phyloP scores from a whole-genome alignment of 2,888 invertebrate genomes.

The Cloeon dipterum region DNA sequence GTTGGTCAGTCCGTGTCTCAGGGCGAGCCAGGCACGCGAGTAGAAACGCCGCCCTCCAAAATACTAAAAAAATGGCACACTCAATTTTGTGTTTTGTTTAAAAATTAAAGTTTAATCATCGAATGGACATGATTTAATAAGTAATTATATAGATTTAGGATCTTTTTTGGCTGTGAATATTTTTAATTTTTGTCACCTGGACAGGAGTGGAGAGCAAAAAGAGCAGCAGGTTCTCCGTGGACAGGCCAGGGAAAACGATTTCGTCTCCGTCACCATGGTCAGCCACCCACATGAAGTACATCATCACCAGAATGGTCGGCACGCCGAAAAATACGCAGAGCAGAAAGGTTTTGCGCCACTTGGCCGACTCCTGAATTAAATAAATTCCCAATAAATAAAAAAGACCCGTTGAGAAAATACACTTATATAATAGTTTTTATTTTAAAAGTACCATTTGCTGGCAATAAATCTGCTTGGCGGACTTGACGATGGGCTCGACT shows the following conservation, averaged over 20 bases:
- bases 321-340: slow-evolving; percentile 82
- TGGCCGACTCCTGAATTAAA: slow-evolving; percentile 59
- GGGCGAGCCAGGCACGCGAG: slow-evolving; percentile 73
- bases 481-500: slow-evolving; percentile 42
- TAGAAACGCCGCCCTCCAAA: slow-evolving; percentile 95
- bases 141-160: too few species aligned
- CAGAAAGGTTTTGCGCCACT: slow-evolving; percentile 86
- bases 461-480: slow-evolving; percentile 40
- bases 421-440: too few species aligned
- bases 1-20: slow-evolving; percentile 79
- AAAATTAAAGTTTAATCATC: too few species aligned
- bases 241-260: slow-evolving; percentile 62
- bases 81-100: too few species aligned
- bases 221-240: slow-evolving; percentile 82
- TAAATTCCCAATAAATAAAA: not conserved
- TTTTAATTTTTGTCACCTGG: too few species aligned
- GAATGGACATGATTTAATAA: too few species aligned
- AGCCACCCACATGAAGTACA: slow-evolving; percentile 72
- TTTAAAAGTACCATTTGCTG: slow-evolving; percentile 35
- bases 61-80: too few species aligned
- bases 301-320: slow-evolving; percentile 92
- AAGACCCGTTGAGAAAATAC: not conserved
- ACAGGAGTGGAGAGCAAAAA: slow-evolving; percentile 89
- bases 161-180: too few species aligned
- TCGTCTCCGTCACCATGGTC: slow-evolving; percentile 32